Conservation (phyloP, 1,140 invertebrate genomes). For the Atta texana region DNA sequence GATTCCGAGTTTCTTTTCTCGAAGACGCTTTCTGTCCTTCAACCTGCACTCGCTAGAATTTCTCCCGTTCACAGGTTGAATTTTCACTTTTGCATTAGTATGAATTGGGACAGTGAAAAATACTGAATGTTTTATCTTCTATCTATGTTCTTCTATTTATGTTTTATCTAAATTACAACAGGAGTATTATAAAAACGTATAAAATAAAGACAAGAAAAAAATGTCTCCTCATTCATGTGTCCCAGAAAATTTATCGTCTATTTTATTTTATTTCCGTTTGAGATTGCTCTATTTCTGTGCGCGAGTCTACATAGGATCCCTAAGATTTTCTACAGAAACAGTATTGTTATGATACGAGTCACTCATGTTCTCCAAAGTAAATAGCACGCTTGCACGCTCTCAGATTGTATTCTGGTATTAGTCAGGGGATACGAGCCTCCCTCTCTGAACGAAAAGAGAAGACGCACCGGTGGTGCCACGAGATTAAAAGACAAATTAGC, state of each 20-base stretch:
- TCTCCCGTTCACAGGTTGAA: constrained; percentile 18
- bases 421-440: constrained; percentile 41
- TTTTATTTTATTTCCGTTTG: neutral
- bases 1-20: constrained; percentile 73
- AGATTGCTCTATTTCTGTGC: neutral
- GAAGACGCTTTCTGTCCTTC: constrained; percentile 65
- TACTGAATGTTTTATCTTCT: constrained; percentile 10
- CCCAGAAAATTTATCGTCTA: neutral
- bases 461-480: constrained; percentile 69
- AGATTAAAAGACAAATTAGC: constrained; percentile 83
- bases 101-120: neutral
- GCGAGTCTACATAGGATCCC: neutral
- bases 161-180: neutral
- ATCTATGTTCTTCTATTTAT: no score
- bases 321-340: constrained; percentile 35
- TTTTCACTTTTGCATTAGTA: constrained; percentile 10
- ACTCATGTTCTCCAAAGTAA: constrained; percentile 61
- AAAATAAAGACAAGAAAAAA: neutral
- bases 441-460: constrained; percentile 67
- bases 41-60: constrained; percentile 52
- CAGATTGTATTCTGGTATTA: constrained; percentile 68
- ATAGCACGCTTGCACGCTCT: constrained; percentile 67
- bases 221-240: neutral
- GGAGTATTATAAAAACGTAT: neutral
- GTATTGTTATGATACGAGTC: constrained; percentile 45